Percentiles rank a stretch among this genome's conserved stretches.
Evolutionary conservation across 2,888 invertebrate genomes (phyloP).

Genomic region (Nezara viridula): DNA sequence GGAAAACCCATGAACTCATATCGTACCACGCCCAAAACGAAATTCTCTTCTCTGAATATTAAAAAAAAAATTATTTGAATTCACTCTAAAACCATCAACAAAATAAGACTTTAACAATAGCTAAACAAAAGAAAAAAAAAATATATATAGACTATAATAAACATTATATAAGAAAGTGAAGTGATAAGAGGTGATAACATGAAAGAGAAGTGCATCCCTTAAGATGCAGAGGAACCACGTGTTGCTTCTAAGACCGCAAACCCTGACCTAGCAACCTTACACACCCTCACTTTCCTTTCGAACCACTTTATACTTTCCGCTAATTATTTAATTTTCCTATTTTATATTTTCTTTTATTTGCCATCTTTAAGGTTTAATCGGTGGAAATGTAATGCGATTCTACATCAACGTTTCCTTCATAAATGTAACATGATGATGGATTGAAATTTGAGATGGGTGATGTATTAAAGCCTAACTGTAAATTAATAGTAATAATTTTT

Average conservation of each 20-base stretch:
- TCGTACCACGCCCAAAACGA: background rate
- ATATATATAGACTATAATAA: background rate
- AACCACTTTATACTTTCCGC: background rate
- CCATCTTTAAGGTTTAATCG: no score
- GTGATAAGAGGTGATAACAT: background rate
- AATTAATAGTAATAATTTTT: no score
- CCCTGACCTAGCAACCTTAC: conserved; percentile 41
- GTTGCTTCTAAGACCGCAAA: conserved; percentile 39
- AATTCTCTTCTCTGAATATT: background rate
- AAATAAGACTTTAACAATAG: background rate
- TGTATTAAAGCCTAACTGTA: no score
- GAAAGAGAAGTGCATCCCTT: background rate
- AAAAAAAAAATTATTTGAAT: background rate
- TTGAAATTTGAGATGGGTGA: no score
- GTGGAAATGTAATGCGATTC: no score
- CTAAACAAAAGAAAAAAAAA: background rate
- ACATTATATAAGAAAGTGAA: background rate
- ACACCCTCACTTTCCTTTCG: background rate
- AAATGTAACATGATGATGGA: no score
- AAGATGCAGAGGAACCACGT: conserved; percentile 41
- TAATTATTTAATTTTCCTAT: background rate
- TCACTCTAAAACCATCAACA: background rate
- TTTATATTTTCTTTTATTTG: background rate
- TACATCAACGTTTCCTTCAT: no score
- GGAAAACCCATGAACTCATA: background rate